Evolutionary conservation across 2,888 invertebrate species (phyloP).

Genomic region (Drosophila rellima): DNA sequence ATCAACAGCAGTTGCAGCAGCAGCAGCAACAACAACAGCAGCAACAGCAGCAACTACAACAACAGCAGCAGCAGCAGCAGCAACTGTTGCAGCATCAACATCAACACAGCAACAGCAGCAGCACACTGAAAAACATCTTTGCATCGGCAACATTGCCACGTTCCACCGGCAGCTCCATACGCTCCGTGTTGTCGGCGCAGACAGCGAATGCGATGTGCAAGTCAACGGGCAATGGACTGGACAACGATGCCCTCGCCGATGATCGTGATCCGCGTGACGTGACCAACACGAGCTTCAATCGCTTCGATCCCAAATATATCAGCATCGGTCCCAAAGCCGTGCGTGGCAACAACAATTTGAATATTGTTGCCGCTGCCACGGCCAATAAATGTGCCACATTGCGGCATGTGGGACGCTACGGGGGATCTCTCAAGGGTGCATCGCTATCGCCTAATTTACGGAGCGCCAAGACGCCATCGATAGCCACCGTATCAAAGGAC

Average conservation of each 20-base stretch:
- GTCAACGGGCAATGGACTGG: slow-evolving; percentile 82
- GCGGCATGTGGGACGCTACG: slow-evolving; percentile 85
- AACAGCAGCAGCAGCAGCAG: slow-evolving; percentile 62
- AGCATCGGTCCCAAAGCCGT: slow-evolving; percentile 86
- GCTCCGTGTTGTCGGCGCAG: slow-evolving; percentile 83
- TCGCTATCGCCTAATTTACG: slow-evolving; percentile 85
- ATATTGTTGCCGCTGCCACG: slow-evolving; percentile 81
- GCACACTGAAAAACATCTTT: slow-evolving; percentile 84
- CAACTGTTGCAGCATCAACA: slow-evolving; percentile 10
- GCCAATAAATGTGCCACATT: slow-evolving; percentile 85
- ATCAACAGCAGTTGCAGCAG: slow-evolving; percentile 63
- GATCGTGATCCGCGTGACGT: slow-evolving; percentile 86
- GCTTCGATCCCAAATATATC: slow-evolving; percentile 86
- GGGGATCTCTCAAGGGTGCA: slow-evolving; percentile 84
- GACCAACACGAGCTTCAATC: slow-evolving; percentile 85
- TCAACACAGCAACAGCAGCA: slow-evolving; percentile 46
- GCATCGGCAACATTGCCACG: slow-evolving; percentile 85
- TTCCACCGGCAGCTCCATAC: slow-evolving; percentile 84
- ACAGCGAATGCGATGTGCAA: slow-evolving; percentile 83
- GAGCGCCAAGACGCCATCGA: slow-evolving; percentile 85
- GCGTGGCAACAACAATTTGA: slow-evolving; percentile 84
- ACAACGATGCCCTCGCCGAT: slow-evolving; percentile 67
- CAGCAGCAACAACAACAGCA: slow-evolving; percentile 45
- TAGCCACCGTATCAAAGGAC: slow-evolving; percentile 86
- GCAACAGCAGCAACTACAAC: slow-evolving; percentile 47